Base-by-base conservation (phyloP, 1,140 invertebrate genomes). In the Oreohelix idahoensis region DNA sequence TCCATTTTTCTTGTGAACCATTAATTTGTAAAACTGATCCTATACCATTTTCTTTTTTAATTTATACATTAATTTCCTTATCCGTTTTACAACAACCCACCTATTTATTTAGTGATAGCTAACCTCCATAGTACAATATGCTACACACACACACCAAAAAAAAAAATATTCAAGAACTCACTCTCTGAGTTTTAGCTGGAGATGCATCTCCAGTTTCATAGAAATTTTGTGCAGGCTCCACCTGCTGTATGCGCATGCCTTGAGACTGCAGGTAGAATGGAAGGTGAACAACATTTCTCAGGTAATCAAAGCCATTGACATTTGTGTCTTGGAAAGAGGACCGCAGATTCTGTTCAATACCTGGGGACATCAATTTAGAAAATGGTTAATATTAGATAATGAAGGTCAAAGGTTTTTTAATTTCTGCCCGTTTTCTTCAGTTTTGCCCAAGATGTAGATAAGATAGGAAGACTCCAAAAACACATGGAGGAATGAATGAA, bases 231-330 rank as follows among this genome's bases (percentile, higher is more conserved):
- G 32, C 0, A 23, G 79, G 70, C 1, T 89, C 87, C 71, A 86
- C 83, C 81, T 88, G 88, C 63, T 89, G 88, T 23, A 89, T 86
- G 1, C 87, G 94, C 71, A 99, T 92, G 13, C 97, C 97, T 29
- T 98, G 98, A 93, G 98, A 99, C 94, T 99, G 98, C 26, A 99
- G 94, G 92, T 97, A 99, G 93, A 99, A 99, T 0, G 98, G 98
- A 84, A 99, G 93, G 91, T 99, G 98, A 1, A 99, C 97, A 94
- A 99, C 96, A 91, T 99, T 99, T 39, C 97, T 95, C 49, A 99
- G 93, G 90, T 98, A 99, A 92, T 98, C 97, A 93, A 97, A 96
- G 0, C 94, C 97, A 95, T 87, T 97, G 95, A 98, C 98, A 93
- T 91, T 94, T 81, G 93, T 89, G 84, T 93, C 92, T 17, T 90